phyloP scores from a whole-genome alignment of 2,888 invertebrate genomes.

The Volucella inflata region DNA sequence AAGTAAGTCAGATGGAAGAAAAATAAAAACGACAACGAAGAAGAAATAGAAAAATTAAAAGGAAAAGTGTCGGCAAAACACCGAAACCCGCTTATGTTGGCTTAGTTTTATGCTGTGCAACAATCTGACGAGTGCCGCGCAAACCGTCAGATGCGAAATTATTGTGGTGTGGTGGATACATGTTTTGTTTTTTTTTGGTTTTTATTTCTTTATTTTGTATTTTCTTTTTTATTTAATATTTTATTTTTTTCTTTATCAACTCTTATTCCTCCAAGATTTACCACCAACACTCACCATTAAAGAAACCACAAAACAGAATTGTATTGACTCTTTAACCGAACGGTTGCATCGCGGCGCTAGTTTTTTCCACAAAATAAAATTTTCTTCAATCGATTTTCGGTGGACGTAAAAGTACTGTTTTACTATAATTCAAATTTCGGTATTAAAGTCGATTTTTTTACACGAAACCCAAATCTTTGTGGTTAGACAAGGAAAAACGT shows the following conservation, averaged over 20 bases:
- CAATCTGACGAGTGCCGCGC: constrained; percentile 10
- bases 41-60: constrained; percentile 58
- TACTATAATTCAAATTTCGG: constrained; percentile 12
- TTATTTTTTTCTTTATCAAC: constrained; percentile 29
- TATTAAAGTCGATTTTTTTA: background rate
- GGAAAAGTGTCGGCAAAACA: constrained; percentile 70
- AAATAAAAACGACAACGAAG: constrained; percentile 18
- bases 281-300: constrained; percentile 72
- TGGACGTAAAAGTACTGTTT: background rate
- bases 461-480: background rate
- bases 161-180: constrained; percentile 55
- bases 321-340: constrained; percentile 72
- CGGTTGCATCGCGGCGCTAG: constrained; percentile 74
- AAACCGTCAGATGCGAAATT: constrained; percentile 65
- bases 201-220: constrained; percentile 14
- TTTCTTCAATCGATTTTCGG: constrained; percentile 31
- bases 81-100: constrained; percentile 66
- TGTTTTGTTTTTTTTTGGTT: constrained; percentile 20
- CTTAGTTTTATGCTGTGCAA: constrained; percentile 66
- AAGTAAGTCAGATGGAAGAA: background rate
- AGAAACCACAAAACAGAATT: constrained; percentile 75
- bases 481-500: background rate
- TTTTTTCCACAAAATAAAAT: constrained; percentile 29
- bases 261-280: constrained; percentile 58
- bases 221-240: no score